phyloP scores from a whole-genome alignment of 2,797 vertebrate species.

The Muscicapa striata region DNA sequence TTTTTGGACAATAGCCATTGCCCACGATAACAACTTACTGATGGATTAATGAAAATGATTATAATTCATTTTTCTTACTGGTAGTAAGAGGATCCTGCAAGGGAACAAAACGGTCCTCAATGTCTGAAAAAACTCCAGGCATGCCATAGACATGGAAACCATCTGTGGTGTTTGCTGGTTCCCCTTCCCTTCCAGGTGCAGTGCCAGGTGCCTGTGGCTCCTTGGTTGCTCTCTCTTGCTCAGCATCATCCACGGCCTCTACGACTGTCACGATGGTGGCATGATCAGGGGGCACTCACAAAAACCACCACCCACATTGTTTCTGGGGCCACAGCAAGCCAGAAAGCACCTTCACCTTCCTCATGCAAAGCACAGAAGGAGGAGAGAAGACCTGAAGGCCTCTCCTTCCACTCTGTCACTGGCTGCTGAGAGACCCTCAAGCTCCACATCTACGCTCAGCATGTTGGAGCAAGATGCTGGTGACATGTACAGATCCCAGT shows the following conservation, averaged over 20 bases:
- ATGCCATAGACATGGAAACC: not conserved
- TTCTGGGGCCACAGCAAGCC: not conserved
- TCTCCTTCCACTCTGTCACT: not conserved
- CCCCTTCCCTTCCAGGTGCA: not conserved
- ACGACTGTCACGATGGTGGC: not conserved
- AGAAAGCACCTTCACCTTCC: not conserved
- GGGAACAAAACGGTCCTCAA: not conserved
- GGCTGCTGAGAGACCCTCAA: not conserved
- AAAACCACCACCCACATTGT: not conserved
- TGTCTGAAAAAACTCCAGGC: slow-evolving; percentile 13
- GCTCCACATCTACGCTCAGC: not conserved
- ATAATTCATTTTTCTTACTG: slow-evolving; percentile 40
- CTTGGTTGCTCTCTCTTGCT: not conserved
- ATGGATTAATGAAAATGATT: not conserved
- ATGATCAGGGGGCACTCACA: not conserved
- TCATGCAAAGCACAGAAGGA: not conserved
- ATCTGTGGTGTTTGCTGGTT: not conserved
- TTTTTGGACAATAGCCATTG: not conserved
- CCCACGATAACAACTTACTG: not conserved
- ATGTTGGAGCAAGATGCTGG: not conserved
- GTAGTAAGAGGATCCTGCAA: slow-evolving; percentile 1
- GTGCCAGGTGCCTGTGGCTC: not conserved
- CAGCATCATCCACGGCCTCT: not conserved
- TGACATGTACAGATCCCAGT: not conserved
- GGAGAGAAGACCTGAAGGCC: not conserved